Evolutionary conservation across 2,113 vertebrate species (phyloP).

Genomic region (Stictonetta naevosa): DNA sequence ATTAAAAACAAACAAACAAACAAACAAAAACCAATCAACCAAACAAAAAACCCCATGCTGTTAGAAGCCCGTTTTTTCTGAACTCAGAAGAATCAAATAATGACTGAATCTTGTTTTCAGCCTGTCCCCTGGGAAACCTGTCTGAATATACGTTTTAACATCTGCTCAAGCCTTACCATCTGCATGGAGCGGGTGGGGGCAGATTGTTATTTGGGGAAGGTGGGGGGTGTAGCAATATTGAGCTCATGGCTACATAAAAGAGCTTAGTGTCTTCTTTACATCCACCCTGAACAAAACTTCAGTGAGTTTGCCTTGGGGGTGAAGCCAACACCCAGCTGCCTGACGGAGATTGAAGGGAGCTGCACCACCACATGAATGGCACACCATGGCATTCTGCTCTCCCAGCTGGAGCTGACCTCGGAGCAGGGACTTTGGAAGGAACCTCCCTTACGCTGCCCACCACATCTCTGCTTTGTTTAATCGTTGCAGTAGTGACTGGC

Average conservation of each 20-base stretch:
- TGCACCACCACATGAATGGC: background rate
- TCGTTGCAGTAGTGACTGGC: background rate
- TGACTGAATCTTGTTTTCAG: background rate
- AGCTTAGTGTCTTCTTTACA: background rate
- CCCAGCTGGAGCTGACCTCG: background rate
- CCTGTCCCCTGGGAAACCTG: background rate
- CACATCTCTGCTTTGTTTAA: background rate
- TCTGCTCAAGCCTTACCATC: background rate
- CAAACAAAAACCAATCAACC: no score
- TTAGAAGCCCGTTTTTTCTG: background rate
- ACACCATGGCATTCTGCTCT: background rate
- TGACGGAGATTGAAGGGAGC: background rate
- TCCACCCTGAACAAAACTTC: background rate
- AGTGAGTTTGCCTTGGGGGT: background rate
- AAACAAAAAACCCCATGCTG: background rate
- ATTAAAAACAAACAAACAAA: background rate
- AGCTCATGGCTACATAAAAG: background rate
- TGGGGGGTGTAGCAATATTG: rapidly evolving
- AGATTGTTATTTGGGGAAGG: background rate
- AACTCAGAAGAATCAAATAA: background rate
- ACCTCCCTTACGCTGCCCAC: background rate
- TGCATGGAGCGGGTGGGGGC: background rate
- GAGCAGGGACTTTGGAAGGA: background rate
- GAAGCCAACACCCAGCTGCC: background rate
- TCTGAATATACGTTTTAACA: background rate